A percentile compares a stretch with the other conserved stretches of the same genome.
Evolutionary conservation across 1,140 invertebrate species (phyloP).

Genomic region (Batillaria attramentaria): DNA sequence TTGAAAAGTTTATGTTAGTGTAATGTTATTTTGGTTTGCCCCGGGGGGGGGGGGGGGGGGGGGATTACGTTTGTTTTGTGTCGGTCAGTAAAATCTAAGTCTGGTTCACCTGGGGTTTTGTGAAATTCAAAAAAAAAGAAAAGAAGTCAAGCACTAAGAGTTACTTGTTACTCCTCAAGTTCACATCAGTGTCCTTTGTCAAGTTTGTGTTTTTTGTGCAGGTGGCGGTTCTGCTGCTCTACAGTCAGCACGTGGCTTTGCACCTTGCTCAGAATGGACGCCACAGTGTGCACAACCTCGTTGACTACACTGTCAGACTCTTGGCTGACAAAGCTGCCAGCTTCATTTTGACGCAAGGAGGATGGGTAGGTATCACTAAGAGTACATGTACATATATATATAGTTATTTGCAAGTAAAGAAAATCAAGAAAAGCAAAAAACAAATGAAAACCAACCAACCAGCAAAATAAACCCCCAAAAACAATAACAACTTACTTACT

Average conservation of each 20-base stretch:
- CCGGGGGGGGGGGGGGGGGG: background rate
- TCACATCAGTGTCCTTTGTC: too few species aligned
- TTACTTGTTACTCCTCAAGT: background rate
- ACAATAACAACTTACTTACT: too few species aligned
- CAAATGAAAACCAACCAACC: too few species aligned
- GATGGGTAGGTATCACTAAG: constrained; percentile 58
- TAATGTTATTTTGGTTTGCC: too few species aligned
- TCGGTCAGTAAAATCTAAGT: background rate
- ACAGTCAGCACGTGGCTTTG: constrained; percentile 54
- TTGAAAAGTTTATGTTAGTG: too few species aligned
- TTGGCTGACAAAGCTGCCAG: constrained; percentile 53
- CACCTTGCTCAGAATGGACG: constrained; percentile 45
- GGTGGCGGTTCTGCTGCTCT: constrained; percentile 58
- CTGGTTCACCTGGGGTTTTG: background rate
- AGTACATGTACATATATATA: too few species aligned
- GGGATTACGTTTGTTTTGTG: background rate
- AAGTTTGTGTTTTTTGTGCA: constrained; percentile 23
- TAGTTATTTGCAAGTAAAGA: too few species aligned
- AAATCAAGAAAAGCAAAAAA: too few species aligned
- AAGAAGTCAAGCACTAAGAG: background rate
- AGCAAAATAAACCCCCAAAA: too few species aligned
- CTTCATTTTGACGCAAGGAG: constrained; percentile 61
- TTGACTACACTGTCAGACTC: constrained; percentile 51
- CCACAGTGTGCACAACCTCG: constrained; percentile 42
- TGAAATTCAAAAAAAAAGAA: background rate